A percentile compares a stretch with the other conserved stretches of the same genome.
Conservation (phyloP, 2,888 invertebrate species). For the Cabera pusaria region DNA sequence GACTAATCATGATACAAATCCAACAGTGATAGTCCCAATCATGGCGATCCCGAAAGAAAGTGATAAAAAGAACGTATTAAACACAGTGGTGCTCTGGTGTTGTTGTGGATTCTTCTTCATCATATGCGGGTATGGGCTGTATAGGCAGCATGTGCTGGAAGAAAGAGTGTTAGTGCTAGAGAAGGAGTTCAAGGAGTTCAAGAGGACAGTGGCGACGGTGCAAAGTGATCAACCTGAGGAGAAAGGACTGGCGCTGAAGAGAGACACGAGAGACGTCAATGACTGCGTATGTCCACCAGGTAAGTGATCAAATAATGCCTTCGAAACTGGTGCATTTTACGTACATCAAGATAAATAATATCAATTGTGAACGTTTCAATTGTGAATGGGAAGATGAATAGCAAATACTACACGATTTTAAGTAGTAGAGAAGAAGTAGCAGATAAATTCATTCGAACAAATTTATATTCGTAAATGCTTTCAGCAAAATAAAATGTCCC, state of each 20-base stretch:
- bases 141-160: conserved; percentile 68
- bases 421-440: no score
- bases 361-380: no score
- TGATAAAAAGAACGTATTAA: conserved; percentile 54
- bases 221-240: conserved; percentile 21
- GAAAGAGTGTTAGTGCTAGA: conserved; percentile 63
- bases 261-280: conserved; percentile 61
- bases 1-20: conserved; percentile 7
- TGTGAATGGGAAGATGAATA: no score
- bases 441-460: no score
- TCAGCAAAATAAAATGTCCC: conserved; percentile 17
- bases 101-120: conserved; percentile 65
- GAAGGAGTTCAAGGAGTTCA: conserved; percentile 47
- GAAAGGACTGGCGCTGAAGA: conserved; percentile 47
- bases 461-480: conserved; percentile 14
- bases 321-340: no score
- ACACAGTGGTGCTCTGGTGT: conserved; percentile 72
- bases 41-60: conserved; percentile 61
- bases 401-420: no score
- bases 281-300: conserved; percentile 77
- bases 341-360: no score
- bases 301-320: no score
- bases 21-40: conserved; percentile 6
- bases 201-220: conserved; percentile 30
- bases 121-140: conserved; percentile 64